A percentile compares a stretch with the other conserved stretches of the same genome.
Conservation (phyloP, 2,113 vertebrate species). For the Dasypus novemcinctus region DNA sequence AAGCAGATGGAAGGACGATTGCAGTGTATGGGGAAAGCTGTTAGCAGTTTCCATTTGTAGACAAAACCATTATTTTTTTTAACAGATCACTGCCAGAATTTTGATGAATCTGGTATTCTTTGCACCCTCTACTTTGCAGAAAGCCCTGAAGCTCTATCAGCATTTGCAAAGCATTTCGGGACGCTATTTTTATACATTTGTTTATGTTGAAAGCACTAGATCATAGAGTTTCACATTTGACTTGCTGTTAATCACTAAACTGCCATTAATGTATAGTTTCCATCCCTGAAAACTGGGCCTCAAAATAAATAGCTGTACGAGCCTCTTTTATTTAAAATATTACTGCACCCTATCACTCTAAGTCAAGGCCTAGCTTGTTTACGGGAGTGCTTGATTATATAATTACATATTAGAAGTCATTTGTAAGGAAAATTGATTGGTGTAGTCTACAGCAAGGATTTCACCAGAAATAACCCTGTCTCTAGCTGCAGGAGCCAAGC, state of each 20-base stretch:
- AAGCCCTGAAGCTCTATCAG: slow-evolving; percentile 43
- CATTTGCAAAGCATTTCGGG: slow-evolving; percentile 54
- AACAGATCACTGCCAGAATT: slow-evolving; percentile 53
- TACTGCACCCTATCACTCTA: slow-evolving; percentile 59
- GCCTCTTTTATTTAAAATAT: slow-evolving; percentile 73
- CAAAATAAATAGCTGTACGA: slow-evolving; percentile 51
- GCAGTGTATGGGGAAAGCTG: slow-evolving; percentile 53
- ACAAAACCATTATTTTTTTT: slow-evolving; percentile 66
- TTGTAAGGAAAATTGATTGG: slow-evolving; percentile 74
- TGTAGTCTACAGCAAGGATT: slow-evolving; percentile 53
- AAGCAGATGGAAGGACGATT: slow-evolving; percentile 69
- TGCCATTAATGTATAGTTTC: slow-evolving; percentile 59
- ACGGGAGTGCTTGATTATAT: slow-evolving; percentile 70
- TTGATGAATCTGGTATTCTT: slow-evolving; percentile 60
- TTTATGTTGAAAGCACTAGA: slow-evolving; percentile 57
- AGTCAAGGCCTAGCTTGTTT: slow-evolving; percentile 69
- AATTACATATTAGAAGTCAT: slow-evolving; percentile 76
- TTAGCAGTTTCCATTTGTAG: slow-evolving; percentile 66
- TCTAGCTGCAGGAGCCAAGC: not conserved
- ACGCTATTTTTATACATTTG: slow-evolving; percentile 65
- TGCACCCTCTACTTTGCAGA: slow-evolving; percentile 58
- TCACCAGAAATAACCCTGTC: slow-evolving; percentile 67
- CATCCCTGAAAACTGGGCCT: slow-evolving; percentile 61
- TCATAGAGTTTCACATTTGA: slow-evolving; percentile 54
- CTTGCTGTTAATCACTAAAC: slow-evolving; percentile 61